Evolutionary conservation across 1,140 invertebrate species (phyloP), one percentile per base, ranked within the genome.

Genomic region (Homalodisca vitripennis): DNA sequence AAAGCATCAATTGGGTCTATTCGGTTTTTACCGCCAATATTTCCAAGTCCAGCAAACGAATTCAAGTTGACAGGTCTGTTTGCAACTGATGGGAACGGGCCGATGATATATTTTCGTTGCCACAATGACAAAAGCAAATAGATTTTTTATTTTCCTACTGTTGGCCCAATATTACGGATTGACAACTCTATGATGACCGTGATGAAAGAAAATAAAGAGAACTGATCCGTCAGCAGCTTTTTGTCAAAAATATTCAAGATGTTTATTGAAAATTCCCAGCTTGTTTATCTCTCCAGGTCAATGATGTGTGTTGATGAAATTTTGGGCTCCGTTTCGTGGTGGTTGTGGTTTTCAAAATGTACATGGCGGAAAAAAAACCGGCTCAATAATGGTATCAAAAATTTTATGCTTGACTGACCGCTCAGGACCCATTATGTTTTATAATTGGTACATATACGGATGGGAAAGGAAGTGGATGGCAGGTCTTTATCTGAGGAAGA

Each of bases 351-450:
- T n/a, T 81, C 68, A 65, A 76, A 29, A 75, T 78, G 24, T 80
- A 80, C 70, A 78, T 81, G n/a, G 14, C 75, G 77, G 22, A 70
- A n/a, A n/a, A 70, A 14, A 83, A 84, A 76, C 81, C 82, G 1
- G 76, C 74, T 53, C 82, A 81, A 71, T 82, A n/a, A 79, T 73
- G 79, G 76, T 6, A 66, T 74, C 30, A 73, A 74, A n/a, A 69
- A 55, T 74, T 22, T 68, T 63, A 24, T 48, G 53, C 34, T 27
- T 63, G 24, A 12, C 31, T 48, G 68, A 69, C 30, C 31, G n/a
- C n/a, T 60, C 6, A 63, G 32, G 29, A 53, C 67, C 20, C 17
- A 32, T 26, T 71, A 73, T 55, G 20, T 71, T 1, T n/a, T 63
- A 46, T 46, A 73, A 73, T 67, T 69, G 26, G 26, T 68, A 69